A percentile compares a stretch with the other conserved stretches of the same genome.
These are phyloP conservation scores for Macaria liturata DNA, from an alignment of 2,888 invertebrate species.

Conservation along the genomic window DNA sequence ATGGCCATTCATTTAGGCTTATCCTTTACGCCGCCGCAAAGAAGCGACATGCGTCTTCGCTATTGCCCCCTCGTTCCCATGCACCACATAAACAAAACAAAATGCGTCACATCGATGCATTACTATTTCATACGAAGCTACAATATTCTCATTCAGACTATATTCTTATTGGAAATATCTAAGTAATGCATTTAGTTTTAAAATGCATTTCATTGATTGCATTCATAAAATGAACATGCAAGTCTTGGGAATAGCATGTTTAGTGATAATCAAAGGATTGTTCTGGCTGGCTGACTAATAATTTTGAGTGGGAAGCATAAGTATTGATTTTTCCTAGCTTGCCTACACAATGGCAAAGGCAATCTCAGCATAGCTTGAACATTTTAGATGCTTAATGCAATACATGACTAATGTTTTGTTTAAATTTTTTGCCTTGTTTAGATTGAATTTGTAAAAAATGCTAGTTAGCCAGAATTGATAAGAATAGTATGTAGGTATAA, in stretches of 20 bases:
- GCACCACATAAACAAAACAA: conserved; percentile 73
- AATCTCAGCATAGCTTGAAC: conserved; percentile 29
- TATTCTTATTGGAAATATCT: too few relatives aligned
- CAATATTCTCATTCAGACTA: too few relatives aligned
- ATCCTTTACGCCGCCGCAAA: conserved; percentile 83
- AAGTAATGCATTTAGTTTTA: too few relatives aligned
- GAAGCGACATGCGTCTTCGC: conserved; percentile 78
- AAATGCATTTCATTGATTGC: too few relatives aligned
- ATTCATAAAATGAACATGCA: too few relatives aligned
- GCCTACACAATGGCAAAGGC: conserved; percentile 58
- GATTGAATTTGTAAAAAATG: too few relatives aligned
- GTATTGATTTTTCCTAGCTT: conserved; percentile 75
- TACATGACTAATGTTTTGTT: not conserved
- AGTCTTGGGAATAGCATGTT: too few relatives aligned
- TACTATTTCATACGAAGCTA: not conserved
- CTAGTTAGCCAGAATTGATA: too few relatives aligned
- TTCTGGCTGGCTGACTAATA: conserved; percentile 6
- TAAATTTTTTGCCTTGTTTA: too few relatives aligned
- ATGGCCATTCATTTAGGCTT: conserved; percentile 82
- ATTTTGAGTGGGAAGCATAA: conserved; percentile 47
- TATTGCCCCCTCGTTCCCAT: conserved; percentile 64
- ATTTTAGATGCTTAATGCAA: not conserved
- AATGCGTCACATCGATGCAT: conserved; percentile 53
- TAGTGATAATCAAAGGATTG: too few relatives aligned
- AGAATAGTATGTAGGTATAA: too few relatives aligned